Evolutionary conservation across 1,140 invertebrate species (phyloP).

Genomic region (Aphelenchoides fujianensis): DNA sequence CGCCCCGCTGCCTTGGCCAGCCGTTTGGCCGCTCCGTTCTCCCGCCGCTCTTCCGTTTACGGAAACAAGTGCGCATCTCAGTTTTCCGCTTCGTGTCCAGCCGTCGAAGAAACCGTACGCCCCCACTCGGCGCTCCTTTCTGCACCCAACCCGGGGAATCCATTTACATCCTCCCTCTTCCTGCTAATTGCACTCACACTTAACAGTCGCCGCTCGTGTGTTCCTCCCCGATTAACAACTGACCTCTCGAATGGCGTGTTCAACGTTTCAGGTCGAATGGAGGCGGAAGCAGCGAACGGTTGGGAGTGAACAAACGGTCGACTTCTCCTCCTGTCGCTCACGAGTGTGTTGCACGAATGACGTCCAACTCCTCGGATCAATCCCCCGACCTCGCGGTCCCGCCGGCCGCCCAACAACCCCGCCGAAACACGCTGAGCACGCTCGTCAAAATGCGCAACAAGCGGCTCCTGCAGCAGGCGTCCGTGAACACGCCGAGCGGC

Average conservation of each 20-base stretch:
- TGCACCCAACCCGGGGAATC: too few species aligned
- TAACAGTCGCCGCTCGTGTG: neutral
- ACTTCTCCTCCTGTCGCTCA: neutral
- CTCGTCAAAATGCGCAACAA: conserved; percentile 11
- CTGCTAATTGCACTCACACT: too few species aligned
- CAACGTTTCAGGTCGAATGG: neutral
- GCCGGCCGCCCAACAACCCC: neutral
- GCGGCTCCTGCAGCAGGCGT: neutral
- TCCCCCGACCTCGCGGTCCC: neutral
- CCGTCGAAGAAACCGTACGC: too few species aligned
- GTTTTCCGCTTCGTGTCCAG: too few species aligned
- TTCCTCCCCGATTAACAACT: neutral
- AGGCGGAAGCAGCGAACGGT: neutral
- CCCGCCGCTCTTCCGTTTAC: neutral
- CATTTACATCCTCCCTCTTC: too few species aligned
- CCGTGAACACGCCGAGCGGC: neutral
- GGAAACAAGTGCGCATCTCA: neutral
- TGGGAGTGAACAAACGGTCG: neutral
- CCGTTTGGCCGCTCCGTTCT: neutral
- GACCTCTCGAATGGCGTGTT: neutral
- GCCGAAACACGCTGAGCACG: neutral
- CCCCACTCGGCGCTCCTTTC: too few species aligned
- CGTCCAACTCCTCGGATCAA: neutral
- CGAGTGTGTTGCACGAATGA: neutral
- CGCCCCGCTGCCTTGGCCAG: too few species aligned